These are phyloP conservation scores for Musca domestica DNA, from an alignment of 1,140 invertebrate species.

Conservation along the genomic window DNA sequence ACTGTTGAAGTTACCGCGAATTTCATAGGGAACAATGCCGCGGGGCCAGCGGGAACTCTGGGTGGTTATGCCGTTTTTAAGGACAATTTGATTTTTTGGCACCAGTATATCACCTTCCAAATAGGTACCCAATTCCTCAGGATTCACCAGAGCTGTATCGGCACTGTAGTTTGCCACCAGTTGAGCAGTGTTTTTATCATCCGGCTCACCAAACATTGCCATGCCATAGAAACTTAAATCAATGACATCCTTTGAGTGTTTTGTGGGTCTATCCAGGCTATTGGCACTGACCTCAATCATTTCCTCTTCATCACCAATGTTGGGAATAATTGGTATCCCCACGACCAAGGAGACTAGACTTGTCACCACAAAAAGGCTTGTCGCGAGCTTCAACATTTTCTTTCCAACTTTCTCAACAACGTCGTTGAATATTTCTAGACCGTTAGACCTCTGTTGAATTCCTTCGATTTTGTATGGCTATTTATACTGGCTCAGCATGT, in stretches of 20 bases:
- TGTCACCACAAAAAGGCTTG: not conserved
- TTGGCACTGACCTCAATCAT: not conserved
- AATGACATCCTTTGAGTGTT: conserved; percentile 39
- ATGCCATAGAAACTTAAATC: conserved; percentile 42
- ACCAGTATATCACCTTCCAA: conserved; percentile 74
- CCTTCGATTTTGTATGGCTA: not conserved
- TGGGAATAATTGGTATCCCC: not conserved
- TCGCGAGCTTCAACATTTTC: conserved; percentile 7
- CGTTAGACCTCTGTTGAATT: not conserved
- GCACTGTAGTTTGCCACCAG: conserved; percentile 60
- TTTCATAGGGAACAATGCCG: conserved; percentile 69
- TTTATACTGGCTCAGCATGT: conserved; percentile 4
- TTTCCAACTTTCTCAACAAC: not conserved
- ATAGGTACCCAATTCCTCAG: conserved; percentile 73
- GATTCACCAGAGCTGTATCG: conserved; percentile 60
- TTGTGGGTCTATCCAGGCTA: not conserved
- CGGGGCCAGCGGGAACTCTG: conserved; percentile 63
- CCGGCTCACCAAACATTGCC: conserved; percentile 40
- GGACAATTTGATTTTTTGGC: conserved; percentile 53
- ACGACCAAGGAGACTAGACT: not conserved
- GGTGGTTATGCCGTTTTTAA: conserved; percentile 63
- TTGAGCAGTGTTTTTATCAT: conserved; percentile 47
- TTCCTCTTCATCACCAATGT: not conserved
- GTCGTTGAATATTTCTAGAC: not conserved
- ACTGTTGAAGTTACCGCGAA: conserved; percentile 61